Conservation (phyloP, 2,113 vertebrate species). For the Poeciliopsis turrubarensis region DNA sequence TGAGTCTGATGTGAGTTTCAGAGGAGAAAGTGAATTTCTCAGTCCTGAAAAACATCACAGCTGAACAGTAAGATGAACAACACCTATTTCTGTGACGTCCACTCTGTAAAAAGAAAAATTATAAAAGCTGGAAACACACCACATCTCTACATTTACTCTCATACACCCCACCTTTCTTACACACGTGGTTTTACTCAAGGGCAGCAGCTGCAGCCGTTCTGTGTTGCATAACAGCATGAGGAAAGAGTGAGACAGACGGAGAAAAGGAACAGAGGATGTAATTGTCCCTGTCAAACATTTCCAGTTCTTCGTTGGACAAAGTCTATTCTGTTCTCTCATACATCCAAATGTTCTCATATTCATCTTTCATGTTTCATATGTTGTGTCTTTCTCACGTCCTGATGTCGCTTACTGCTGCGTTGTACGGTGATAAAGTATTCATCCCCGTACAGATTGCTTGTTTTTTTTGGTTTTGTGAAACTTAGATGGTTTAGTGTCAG, state of each 20-base stretch:
- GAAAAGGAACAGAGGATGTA: slow-evolving; percentile 38
- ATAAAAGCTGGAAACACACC: neutral
- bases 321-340: slow-evolving; percentile 11
- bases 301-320: slow-evolving; percentile 20
- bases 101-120: slow-evolving; percentile 2
- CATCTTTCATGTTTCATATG: neutral
- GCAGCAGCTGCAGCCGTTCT: slow-evolving; percentile 31
- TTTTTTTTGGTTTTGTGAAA: no score
- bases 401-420: neutral
- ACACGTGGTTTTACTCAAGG: slow-evolving; percentile 9
- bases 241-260: slow-evolving; percentile 23
- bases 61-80: slow-evolving; percentile 69
- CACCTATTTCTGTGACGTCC: neutral
- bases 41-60: slow-evolving; percentile 20
- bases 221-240: slow-evolving; percentile 35
- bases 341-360: neutral
- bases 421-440: no score
- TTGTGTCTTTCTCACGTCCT: neutral
- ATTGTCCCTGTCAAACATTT: slow-evolving; percentile 56
- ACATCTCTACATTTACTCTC: slow-evolving; percentile 2
- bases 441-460: no score
- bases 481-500: no score
- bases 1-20: neutral
- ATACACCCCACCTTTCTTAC: slow-evolving; percentile 2
- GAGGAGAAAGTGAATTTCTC: neutral